Base-by-base conservation (phyloP, 2,888 invertebrate genomes). In the Blera fallax region DNA sequence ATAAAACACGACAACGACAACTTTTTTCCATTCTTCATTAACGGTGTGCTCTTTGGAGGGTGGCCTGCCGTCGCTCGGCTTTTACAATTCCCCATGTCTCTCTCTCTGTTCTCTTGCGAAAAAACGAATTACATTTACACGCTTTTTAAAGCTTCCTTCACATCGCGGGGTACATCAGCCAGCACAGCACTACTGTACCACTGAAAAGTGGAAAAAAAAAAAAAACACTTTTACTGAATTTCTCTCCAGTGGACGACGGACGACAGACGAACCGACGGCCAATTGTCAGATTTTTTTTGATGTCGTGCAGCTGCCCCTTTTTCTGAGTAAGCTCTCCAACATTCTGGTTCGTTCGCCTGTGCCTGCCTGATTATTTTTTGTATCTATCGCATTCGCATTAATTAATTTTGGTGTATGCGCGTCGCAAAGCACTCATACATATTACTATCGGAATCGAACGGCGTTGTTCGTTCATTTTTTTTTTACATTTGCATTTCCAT, bases 371-470 rank as follows among this genome's bases (percentile, higher is more conserved):
- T 65, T 67, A 40, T 80, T 82, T 84, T 80, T 81, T 81, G 85
- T 85, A 85, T 85, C 85, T 85, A 81, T 85, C 76, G 72, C 72
- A 85, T 81, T 85, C 85, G 85, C 87, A 87, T 84, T 88, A 87
- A 87, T 87, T 87, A 88, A 88, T 88, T 87, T 88, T 78, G 88
- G 88, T 88, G 88, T 88, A 88, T 88, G 88, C 88, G 88, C 88
- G 88, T 87, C 87, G 87, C 87, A 87, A 79, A 72, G 87, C 87
- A 87, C 87, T 40, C 40, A 40, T 40, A 87, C 87, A 83, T 80
- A 87, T 87, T 87, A 87, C 87, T 84, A 80, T 80, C 64, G 60
- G 74, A 80, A 78, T 85, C 78, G 84, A 84, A 76, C 80, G 81
- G 79, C 87, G 87, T 81, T 72, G 80, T 81, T 87, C 69, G 65